Evolutionary conservation across 1,140 invertebrate species (phyloP), one percentile per base, ranked within the genome.

Genomic region (Drosophila ironensis): DNA sequence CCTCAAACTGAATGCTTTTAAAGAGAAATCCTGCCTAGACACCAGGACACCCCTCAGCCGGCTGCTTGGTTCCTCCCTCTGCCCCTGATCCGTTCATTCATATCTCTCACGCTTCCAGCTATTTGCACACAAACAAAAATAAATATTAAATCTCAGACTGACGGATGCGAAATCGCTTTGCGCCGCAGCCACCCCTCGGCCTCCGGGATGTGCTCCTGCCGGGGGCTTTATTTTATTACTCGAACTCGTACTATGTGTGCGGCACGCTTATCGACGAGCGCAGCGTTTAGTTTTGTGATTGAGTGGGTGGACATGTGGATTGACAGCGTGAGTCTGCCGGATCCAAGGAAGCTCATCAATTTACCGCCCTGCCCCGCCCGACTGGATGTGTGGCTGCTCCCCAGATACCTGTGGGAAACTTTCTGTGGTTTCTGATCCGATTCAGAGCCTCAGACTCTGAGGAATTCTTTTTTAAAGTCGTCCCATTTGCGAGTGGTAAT

Each of bases 81-180:
- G 11, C 12, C 38, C 16, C 3, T 5, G 3, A 19, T 24, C 7
- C 30, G 6, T 60, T 40, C 20, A 25, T 25, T 40, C 53, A 45
- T 70, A 71, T 72, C 47, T 72, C 73, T 72, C 67, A 22, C 42
- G 80, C 80, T 86, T 86, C 80, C 80, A 86, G 80, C 80, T 86
- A 86, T 86, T 86, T 86, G 80, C 80, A 86, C 80, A 86, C 80
- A 86, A 86, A 86, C 80, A 86, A 86, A 86, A 86, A 86, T 86
- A 86, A 86, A 86, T 86, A 86, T 86, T 86, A 86, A 86, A 75
- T 86, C 80, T 82, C 78, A 54, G 81, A 59, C 75, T 73, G 60
- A 70, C 60, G 56, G 73, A 70, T 67, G 51, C 64, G 60, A 77
- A 81, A 87, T 71, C 84, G 67, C 77, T 87, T 75, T 71, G 53